Conservation (phyloP, 1,140 invertebrate genomes). For the Rhyacophila brunnea region DNA sequence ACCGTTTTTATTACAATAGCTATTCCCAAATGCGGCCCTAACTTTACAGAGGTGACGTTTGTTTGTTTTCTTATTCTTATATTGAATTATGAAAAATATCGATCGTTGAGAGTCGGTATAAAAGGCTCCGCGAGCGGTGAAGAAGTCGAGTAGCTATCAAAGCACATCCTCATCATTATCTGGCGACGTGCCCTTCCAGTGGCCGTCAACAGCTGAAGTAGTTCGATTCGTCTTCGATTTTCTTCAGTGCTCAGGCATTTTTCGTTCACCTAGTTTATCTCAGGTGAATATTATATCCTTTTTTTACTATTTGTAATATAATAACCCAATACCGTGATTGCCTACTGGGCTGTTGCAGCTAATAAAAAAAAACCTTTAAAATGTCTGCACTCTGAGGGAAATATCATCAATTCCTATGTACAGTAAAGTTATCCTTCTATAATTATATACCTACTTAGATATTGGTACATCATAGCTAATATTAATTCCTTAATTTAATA, state of each 20-base stretch:
- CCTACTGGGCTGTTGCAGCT: too few species aligned
- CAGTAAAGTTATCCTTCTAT: too few species aligned
- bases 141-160: constrained; percentile 49
- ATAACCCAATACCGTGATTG: too few species aligned
- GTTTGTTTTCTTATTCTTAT: constrained; percentile 1
- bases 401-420: too few species aligned
- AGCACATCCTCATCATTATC: constrained; percentile 41
- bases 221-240: constrained; percentile 52
- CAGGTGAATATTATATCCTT: constrained; percentile 18
- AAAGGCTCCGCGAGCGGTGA: constrained; percentile 36
- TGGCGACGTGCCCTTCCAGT: constrained; percentile 34
- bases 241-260: constrained; percentile 53
- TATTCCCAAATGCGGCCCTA: too few species aligned
- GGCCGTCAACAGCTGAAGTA: constrained; percentile 50
- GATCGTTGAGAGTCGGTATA: constrained; percentile 45
- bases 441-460: too few species aligned
- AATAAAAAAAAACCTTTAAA: too few species aligned
- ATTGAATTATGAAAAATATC: constrained; percentile 30
- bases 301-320: too few species aligned
- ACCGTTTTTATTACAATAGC: too few species aligned
- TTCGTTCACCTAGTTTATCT: constrained; percentile 21
- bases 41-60: background rate
- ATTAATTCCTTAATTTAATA: too few species aligned
- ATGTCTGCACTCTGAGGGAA: too few species aligned
- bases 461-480: too few species aligned